A percentile compares a stretch with the other conserved stretches of the same genome.
Conservation (phyloP, 2,888 invertebrate species). For the Lochmaea crataegi region DNA sequence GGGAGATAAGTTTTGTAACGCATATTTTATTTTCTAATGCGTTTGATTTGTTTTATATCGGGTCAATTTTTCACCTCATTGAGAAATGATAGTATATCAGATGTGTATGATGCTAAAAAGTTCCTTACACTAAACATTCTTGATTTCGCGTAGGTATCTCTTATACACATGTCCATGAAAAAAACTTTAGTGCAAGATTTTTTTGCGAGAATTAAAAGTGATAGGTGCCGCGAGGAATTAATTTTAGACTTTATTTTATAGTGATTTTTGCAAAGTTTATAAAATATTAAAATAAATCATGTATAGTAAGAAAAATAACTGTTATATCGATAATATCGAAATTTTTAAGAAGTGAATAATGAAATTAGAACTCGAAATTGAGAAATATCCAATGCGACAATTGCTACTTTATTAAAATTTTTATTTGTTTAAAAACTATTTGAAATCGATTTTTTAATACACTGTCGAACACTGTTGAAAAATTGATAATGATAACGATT, state of each 20-base stretch:
- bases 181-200: conserved; percentile 29
- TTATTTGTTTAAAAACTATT: too few relatives aligned
- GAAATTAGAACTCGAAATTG: conserved; percentile 8
- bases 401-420: too few relatives aligned
- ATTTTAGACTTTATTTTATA: conserved; percentile 34
- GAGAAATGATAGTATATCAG: neutral
- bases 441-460: too few relatives aligned
- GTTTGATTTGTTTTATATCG: too few relatives aligned
- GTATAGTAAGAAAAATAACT: conserved; percentile 30
- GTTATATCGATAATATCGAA: conserved; percentile 22
- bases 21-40: too few relatives aligned
- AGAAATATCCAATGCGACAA: neutral
- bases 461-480: too few relatives aligned
- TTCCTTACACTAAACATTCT: neutral
- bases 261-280: conserved; percentile 39
- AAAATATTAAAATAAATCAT: conserved; percentile 35
- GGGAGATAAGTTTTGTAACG: too few relatives aligned
- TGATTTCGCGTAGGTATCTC: neutral
- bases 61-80: too few relatives aligned
- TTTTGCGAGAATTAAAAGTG: conserved; percentile 34
- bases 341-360: neutral
- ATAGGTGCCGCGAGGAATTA: conserved; percentile 37
- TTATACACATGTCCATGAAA: neutral
- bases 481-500: too few relatives aligned
- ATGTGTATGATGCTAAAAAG: neutral